Base-by-base conservation (phyloP, 2,888 invertebrate genomes). In the Ophion ventricosus region DNA sequence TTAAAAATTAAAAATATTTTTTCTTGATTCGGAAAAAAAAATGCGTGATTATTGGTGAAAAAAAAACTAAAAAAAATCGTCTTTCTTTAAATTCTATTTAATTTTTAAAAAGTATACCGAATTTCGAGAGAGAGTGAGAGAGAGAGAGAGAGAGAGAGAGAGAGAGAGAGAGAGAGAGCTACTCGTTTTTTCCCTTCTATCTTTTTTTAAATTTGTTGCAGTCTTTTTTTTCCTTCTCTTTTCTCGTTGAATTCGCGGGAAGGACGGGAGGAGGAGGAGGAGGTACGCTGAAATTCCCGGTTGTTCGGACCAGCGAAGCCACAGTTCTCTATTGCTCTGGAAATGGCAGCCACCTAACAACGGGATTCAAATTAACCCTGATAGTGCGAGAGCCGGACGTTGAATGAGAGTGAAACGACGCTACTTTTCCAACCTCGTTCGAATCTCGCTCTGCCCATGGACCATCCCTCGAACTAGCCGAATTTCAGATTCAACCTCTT, bases 321-420 rank as follows among this genome's bases (percentile, higher is more conserved):
- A 72, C 75, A 79, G 75, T 75, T 72, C 75, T 79, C 72, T 72
- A 79, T 79, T 80, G 64, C 80, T 80, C 79, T 79, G 84, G 81
- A 84, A 84, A 82, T 82, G 79, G 84, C 79, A 84, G 84, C 82
- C 84, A 80, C 84, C 76, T 82, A 84, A 84, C 84, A 84, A 84
- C 82, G 84, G 76, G 84, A 82, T 84, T 84, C 84, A 84, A 84
- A 84, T 84, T 84, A 84, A 84, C 84, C 82, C 76, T 76, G 82
- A 84, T 84, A 76, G 82, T 63, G 73, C 69, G 73, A 75, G 79
- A 82, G 75, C 82, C 81, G 75, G 66, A 64, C 67, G 59, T 81
- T 20, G 23, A 20, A 29, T 43, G 72, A 26, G 20, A 66, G 56
- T 26, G 35, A 20, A 20, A 20, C 23, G 57, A 57, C 57, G 10